Conservation (phyloP, 2,113 vertebrate species). For the Antennarius striatus region DNA sequence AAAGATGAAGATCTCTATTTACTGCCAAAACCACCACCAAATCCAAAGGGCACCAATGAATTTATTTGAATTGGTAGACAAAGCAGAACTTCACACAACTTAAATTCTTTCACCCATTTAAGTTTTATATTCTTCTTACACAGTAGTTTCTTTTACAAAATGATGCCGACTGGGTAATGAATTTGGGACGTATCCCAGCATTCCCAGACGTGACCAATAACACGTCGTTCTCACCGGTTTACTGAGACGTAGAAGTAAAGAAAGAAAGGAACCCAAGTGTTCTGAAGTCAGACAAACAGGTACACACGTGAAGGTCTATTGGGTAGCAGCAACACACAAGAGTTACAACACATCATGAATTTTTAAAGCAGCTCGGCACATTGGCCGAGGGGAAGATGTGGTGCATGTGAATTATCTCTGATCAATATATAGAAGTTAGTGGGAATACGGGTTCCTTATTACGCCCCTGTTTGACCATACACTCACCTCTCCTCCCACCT, state of each 20-base stretch:
- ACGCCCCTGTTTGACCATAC: slow-evolving; percentile 65
- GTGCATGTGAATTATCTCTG: slow-evolving; percentile 58
- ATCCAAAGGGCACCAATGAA: not conserved
- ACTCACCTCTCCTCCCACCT: slow-evolving; percentile 57
- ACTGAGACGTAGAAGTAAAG: not conserved
- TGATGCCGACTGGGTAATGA: not conserved
- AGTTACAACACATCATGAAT: slow-evolving; percentile 53
- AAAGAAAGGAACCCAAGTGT: not conserved
- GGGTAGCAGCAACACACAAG: slow-evolving; percentile 2
- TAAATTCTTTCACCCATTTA: not conserved
- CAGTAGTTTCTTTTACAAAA: slow-evolving; percentile 3
- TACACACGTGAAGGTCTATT: slow-evolving; percentile 20
- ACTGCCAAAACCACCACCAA: not conserved
- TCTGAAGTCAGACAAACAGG: slow-evolving; percentile 23
- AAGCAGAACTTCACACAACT: not conserved
- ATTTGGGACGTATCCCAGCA: not conserved
- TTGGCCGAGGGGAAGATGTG: slow-evolving; percentile 55
- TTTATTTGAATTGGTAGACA: not conserved
- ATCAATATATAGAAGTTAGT: slow-evolving; percentile 70
- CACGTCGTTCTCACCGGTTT: slow-evolving; percentile 5
- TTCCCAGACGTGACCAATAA: slow-evolving; percentile 20
- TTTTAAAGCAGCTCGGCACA: slow-evolving; percentile 54
- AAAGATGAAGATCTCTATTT: not conserved
- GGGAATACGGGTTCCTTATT: slow-evolving; percentile 64
- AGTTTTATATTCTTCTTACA: slow-evolving; percentile 3